Evolutionary conservation across 2,113 vertebrate genomes (phyloP).

Genomic region (Epinephelus lanceolatus): DNA sequence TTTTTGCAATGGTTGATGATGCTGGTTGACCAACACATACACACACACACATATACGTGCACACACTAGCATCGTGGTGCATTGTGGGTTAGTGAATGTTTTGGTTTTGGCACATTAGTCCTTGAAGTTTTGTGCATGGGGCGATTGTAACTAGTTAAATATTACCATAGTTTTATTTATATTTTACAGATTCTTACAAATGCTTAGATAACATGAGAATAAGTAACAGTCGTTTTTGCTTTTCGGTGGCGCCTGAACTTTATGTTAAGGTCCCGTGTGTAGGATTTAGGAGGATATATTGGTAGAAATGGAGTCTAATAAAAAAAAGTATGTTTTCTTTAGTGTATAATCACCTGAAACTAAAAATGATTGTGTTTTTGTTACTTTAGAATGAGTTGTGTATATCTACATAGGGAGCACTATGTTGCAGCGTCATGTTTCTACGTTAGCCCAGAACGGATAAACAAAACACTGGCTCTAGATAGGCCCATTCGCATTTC

Average conservation of each 20-base stretch:
- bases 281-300: no score
- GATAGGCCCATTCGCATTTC: no score
- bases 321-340: no score
- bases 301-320: no score
- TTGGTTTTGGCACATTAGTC: conserved; percentile 80
- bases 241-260: conserved; percentile 27
- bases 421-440: no score
- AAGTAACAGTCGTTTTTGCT: background rate
- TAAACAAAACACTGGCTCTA: no score
- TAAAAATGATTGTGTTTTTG: no score
- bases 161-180: conserved; percentile 11
- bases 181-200: conserved; percentile 10
- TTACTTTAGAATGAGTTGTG: no score
- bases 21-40: conserved; percentile 65
- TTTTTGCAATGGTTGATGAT: conserved; percentile 64
- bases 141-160: conserved; percentile 57
- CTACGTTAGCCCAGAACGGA: no score
- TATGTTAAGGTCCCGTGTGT: background rate
- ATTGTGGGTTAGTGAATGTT: conserved; percentile 87
- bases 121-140: conserved; percentile 83
- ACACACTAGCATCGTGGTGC: conserved; percentile 87
- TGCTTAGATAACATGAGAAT: conserved; percentile 1
- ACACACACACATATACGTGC: conserved; percentile 26
- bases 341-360: no score
- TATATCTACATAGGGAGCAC: no score